These are phyloP conservation scores for Drosophila baimaii DNA, from an alignment of 1,140 invertebrate species.

Conservation along the genomic window DNA sequence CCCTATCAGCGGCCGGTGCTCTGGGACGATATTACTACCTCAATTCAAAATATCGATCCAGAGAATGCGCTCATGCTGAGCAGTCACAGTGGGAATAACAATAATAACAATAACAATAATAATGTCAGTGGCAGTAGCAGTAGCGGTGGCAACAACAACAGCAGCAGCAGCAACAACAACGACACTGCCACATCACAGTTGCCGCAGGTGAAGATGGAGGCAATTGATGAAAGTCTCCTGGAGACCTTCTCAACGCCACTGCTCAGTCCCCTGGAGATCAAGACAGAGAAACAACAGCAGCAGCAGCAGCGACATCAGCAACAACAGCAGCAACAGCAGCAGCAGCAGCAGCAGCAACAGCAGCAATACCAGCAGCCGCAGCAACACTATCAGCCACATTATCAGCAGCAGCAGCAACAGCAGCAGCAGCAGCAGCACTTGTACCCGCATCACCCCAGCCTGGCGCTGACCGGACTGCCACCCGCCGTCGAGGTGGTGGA, in stretches of 20 bases:
- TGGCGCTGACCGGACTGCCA: slow-evolving; percentile 66
- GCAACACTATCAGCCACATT: slow-evolving; percentile 63
- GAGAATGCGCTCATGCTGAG: slow-evolving; percentile 94
- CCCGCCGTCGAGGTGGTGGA: slow-evolving; percentile 73
- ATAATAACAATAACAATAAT: slow-evolving; percentile 28
- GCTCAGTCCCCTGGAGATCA: slow-evolving; percentile 90
- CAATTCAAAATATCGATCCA: slow-evolving; percentile 94
- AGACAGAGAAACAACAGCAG: slow-evolving; percentile 86
- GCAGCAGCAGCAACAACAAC: slow-evolving; percentile 28
- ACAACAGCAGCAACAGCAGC: slow-evolving; percentile 56
- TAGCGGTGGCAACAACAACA: slow-evolving; percentile 31
- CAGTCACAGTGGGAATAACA: slow-evolving; percentile 33
- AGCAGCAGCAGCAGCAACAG: slow-evolving; percentile 60
- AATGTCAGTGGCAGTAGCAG: slow-evolving; percentile 40
- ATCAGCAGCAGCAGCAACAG: slow-evolving; percentile 59
- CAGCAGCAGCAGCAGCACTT: slow-evolving; percentile 72
- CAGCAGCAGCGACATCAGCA: slow-evolving; percentile 83
- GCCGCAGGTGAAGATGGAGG: slow-evolving; percentile 90
- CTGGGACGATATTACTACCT: slow-evolving; percentile 95
- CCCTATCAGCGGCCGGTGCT: slow-evolving; percentile 92
- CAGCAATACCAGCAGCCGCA: slow-evolving; percentile 66
- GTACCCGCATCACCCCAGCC: slow-evolving; percentile 81
- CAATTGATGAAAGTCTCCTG: slow-evolving; percentile 87
- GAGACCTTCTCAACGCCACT: slow-evolving; percentile 86
- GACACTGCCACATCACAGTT: slow-evolving; percentile 56